These are phyloP conservation scores for Brachionus angularis DNA, from an alignment of 1,140 invertebrate genomes.

Conservation along the genomic window DNA sequence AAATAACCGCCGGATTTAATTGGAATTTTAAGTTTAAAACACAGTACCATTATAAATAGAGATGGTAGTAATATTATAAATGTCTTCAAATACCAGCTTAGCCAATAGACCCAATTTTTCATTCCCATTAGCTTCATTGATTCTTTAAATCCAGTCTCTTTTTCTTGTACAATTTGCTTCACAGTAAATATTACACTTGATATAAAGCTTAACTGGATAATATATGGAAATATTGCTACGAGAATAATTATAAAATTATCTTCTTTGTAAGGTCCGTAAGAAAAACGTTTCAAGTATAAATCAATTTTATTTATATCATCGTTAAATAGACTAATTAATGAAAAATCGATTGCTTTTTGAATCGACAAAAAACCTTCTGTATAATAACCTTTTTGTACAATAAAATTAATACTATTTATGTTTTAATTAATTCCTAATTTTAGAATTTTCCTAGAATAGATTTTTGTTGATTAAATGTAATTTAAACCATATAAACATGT, in stretches of 20 bases:
- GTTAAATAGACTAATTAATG: conserved; percentile 52
- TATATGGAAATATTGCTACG: conserved; percentile 62
- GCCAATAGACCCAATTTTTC: conserved; percentile 74
- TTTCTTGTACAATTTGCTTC: conserved; percentile 54
- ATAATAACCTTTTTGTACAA: conserved; percentile 58
- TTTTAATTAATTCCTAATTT: too few relatives aligned
- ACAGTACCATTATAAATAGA: conserved; percentile 60
- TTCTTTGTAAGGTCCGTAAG: conserved; percentile 53
- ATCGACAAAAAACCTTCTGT: conserved; percentile 67
- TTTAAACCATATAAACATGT: too few relatives aligned
- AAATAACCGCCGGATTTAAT: background rate
- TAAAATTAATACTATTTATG: conserved; percentile 9
- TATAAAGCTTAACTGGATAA: conserved; percentile 67
- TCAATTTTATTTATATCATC: conserved; percentile 60
- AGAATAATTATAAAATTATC: conserved; percentile 54
- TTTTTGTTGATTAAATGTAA: background rate
- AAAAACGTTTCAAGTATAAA: conserved; percentile 45
- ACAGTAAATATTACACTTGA: conserved; percentile 52
- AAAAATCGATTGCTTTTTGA: conserved; percentile 65
- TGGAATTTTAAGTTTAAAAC: conserved; percentile 49
- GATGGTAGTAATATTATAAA: conserved; percentile 68
- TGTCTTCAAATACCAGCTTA: conserved; percentile 66
- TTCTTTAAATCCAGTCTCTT: conserved; percentile 53
- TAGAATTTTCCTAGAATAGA: too few relatives aligned
- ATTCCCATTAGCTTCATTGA: conserved; percentile 80